Conservation (phyloP, 1,140 invertebrate species). For the Procambarus clarkii region DNA sequence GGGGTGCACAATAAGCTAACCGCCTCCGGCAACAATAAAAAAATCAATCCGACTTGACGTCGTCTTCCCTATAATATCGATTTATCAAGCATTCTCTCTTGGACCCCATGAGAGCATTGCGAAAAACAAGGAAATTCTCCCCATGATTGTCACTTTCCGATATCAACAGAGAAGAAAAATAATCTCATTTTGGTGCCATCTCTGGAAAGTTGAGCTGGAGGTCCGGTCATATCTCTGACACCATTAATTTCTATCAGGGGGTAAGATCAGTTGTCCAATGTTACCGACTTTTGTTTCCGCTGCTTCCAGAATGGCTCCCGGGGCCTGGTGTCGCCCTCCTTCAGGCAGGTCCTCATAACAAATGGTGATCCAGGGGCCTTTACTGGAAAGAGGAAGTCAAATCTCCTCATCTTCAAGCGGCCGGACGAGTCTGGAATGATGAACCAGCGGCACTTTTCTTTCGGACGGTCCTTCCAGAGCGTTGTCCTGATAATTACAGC, state of each 20-base stretch:
- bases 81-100: too few species aligned
- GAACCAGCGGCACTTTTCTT: conserved; percentile 18
- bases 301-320: not conserved
- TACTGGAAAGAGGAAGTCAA: conserved; percentile 36
- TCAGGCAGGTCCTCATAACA: conserved; percentile 33
- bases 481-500: conserved; percentile 37
- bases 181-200: conserved; percentile 1
- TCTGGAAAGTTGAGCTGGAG: conserved; percentile 2
- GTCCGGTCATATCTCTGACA: conserved; percentile 21
- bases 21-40: too few species aligned
- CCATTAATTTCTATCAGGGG: conserved; percentile 35
- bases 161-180: conserved; percentile 12
- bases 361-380: conserved; percentile 28
- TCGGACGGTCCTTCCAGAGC: conserved; percentile 23
- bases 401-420: conserved; percentile 31
- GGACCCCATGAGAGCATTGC: not conserved
- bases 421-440: conserved; percentile 27
- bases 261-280: conserved; percentile 19
- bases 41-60: too few species aligned
- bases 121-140: not conserved
- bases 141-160: conserved; percentile 19
- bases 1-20: too few species aligned
- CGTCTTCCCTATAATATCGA: too few species aligned
- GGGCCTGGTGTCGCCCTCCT: conserved; percentile 11
- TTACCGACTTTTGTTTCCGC: conserved; percentile 36